Evolutionary conservation across 2,888 invertebrate species (phyloP), one percentile per base, ranked within the genome.

Genomic region (Raillietiella orientalis): DNA sequence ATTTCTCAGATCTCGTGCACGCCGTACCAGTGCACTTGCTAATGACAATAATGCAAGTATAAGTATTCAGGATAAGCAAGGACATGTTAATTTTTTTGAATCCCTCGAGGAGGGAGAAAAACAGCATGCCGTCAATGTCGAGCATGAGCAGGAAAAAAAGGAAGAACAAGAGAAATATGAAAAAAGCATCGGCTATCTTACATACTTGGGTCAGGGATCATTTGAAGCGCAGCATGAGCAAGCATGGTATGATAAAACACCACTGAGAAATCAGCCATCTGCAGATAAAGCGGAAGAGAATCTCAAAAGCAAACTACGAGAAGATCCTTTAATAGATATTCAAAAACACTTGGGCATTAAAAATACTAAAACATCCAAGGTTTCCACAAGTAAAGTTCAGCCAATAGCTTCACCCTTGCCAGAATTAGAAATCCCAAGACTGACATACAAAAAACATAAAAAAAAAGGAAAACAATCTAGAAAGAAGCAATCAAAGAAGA

Each of bases 81-180:
- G 50, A 5, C 72, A 79, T 39, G 58, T 84, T 0, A 77, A 84
- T 47, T 62, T 84, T 33, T 93, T 87, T 52, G 55, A 62, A 35
- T 71, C 82, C 32, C 48, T 72, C 28, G 82, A 79, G 44, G 59
- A 66, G 39, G 67, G 70, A 2, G 50, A 53, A 19, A 52, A 56
- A 34, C 46, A 55, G 13, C 56, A 53, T 34, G 57, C 57, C 33
- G 58, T 59, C 2, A 90, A 93, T 42, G 62, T 58, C 37, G 84
- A 87, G 27, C 67, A 79, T 45, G 77, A 79, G 37, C 61, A 59
- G 32, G 93, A 93, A 41, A 59, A 67, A 34, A 79, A 74, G 44
- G 66, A 69, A 28, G 84, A 87, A 42, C 64, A 67, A 41, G 87
- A 93, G 45, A 77, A 82, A 38, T 87, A 84, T 54, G 93, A 96